Conservation (phyloP, 2,888 invertebrate genomes). For the Laothoe populi region DNA sequence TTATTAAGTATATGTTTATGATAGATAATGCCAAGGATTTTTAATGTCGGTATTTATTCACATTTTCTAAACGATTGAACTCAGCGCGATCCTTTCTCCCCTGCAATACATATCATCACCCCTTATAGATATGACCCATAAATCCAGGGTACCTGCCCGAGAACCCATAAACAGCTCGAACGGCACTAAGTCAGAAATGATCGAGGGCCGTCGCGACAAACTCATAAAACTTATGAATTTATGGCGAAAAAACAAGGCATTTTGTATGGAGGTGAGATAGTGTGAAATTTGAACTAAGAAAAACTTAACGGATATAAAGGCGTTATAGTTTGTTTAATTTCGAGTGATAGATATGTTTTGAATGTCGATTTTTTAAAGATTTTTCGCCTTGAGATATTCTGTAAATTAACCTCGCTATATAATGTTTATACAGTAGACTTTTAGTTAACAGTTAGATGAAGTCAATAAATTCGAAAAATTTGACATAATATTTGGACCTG, state of each 20-base stretch:
- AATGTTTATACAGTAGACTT: too few species aligned
- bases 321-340: too few species aligned
- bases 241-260: conserved; percentile 62
- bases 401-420: too few species aligned
- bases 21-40: too few species aligned
- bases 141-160: conserved; percentile 24
- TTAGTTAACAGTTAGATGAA: too few species aligned
- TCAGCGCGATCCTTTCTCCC: neutral
- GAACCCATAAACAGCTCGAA: conserved; percentile 58
- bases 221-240: conserved; percentile 69
- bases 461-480: too few species aligned
- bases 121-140: conserved; percentile 3
- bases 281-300: conserved; percentile 19
- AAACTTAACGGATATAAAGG: too few species aligned
- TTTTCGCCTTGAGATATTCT: too few species aligned
- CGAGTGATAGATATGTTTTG: too few species aligned
- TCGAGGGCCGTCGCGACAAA: conserved; percentile 44
- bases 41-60: neutral
- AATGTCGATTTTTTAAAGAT: too few species aligned
- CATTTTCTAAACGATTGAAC: neutral
- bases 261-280: conserved; percentile 44
- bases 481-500: too few species aligned
- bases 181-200: conserved; percentile 53
- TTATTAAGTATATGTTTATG: too few species aligned
- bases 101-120: conserved; percentile 9